Base-by-base conservation (phyloP, 2,113 vertebrate species). In the Eurystomus gularis region DNA sequence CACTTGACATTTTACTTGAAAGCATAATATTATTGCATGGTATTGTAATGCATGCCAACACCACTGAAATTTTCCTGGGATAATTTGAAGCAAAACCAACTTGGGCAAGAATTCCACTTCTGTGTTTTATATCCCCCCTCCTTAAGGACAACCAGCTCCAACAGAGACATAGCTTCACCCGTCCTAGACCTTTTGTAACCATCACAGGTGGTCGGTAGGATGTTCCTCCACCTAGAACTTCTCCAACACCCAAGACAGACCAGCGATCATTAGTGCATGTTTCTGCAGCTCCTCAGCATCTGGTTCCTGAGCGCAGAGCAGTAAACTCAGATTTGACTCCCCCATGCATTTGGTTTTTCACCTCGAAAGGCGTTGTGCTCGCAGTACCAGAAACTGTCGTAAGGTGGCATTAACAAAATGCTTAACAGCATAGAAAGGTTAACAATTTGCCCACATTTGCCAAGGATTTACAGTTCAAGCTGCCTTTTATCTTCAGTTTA, bases 341-440 rank as follows among this genome's bases (percentile, higher is more conserved):
- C 23, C 13, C 12, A 5, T 15, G 9, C 7, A 6, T 44, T 82
- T 65, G 25, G 9, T 28, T 61, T 73, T 66, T 52, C 9, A 17
- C 66, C 33, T 58, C 21, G 1, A 14, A 61, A 71, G 68, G 26
- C 3, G 6, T n/a, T 80, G 68, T 24, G 3, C n/a, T 78, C 24
- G 90, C 88, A 97, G 80, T 96, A 93, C 92, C 95, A 75, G 80
- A 64, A 18, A 33, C 52, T 91, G 77, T 84, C 90, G 6, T 84
- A 61, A 95, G 95, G 51, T 91, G 96, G 95, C 96, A 91, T 57
- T 86, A 69, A 80, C 33, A 79, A 96, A 87, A 85, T 57, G 40
- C 61, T 61, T 25, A 71, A 71, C 4, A 49, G 62, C 58, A 7
- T 19, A 29, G 70, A 14, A 33, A 62, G 20, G 35, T 57, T 33